Percentiles rank a stretch among this genome's conserved stretches.
Conservation (phyloP, 1,140 invertebrate genomes). For the Gryon sp. region DNA sequence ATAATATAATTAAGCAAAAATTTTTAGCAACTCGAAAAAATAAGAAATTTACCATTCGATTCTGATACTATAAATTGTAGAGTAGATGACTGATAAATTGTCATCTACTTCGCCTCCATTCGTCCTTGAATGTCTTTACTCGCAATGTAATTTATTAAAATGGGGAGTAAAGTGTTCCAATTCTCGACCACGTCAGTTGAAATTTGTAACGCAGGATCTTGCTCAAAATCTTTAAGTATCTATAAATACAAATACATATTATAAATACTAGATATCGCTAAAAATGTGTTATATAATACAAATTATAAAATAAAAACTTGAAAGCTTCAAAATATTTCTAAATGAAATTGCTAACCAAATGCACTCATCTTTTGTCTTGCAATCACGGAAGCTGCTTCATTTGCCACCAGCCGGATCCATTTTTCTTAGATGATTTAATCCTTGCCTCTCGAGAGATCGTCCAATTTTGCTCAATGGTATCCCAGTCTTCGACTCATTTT, state of each 20-base stretch:
- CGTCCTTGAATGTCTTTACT: not conserved
- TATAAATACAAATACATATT: not conserved
- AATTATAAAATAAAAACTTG: too few relatives aligned
- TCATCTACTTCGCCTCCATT: not conserved
- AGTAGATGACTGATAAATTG: too few relatives aligned
- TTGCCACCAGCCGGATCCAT: not conserved
- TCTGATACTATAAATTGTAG: too few relatives aligned
- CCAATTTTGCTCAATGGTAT: too few relatives aligned
- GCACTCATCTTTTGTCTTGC: not conserved
- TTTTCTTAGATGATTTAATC: not conserved
- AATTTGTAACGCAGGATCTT: not conserved
- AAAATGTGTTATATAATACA: not conserved
- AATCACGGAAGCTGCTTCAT: not conserved
- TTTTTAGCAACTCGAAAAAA: too few relatives aligned
- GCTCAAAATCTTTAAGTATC: not conserved
- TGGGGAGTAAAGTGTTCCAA: not conserved
- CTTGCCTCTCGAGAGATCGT: not conserved
- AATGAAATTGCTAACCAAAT: not conserved
- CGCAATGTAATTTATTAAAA: not conserved
- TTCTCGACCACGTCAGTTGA: not conserved
- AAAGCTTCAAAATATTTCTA: not conserved
- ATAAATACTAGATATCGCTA: too few relatives aligned
- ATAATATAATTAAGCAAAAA: too few relatives aligned
- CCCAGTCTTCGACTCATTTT: not conserved
- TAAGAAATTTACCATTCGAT: not conserved